phyloP scores from a whole-genome alignment of 2,888 invertebrate genomes.

The Leistus spinibarbis region DNA sequence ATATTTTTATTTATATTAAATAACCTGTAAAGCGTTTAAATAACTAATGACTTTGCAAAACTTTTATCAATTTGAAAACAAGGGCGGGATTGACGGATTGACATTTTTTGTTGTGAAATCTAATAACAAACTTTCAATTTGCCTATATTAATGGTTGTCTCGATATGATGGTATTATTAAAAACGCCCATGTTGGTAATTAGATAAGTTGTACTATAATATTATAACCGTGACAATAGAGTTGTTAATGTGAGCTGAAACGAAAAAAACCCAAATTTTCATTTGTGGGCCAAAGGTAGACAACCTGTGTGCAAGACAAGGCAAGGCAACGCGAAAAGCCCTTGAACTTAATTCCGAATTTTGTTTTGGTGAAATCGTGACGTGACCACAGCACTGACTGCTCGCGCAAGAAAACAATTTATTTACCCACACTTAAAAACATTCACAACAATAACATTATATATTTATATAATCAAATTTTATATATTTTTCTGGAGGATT shows the following conservation, averaged over 20 bases:
- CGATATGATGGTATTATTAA: background rate
- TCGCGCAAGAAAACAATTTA: background rate
- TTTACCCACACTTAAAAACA: background rate
- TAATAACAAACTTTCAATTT: background rate
- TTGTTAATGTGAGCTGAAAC: background rate
- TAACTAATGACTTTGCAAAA: no score
- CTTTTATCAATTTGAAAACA: no score
- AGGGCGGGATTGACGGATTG: no score
- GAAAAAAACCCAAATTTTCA: background rate
- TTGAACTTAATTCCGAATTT: constrained; percentile 4
- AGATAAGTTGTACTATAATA: background rate
- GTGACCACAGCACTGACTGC: background rate
- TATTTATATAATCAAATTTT: background rate
- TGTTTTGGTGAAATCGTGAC: background rate
- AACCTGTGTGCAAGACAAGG: constrained; percentile 14
- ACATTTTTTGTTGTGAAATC: no score
- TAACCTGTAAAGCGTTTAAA: no score
- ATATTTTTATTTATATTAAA: no score
- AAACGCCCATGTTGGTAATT: background rate
- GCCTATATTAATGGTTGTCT: background rate
- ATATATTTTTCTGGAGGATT: background rate
- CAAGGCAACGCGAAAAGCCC: background rate
- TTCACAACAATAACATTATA: background rate
- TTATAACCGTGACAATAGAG: background rate
- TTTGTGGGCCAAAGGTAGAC: constrained; percentile 27